Evolutionary conservation across 2,797 vertebrate species (phyloP).

Genomic region (Echeneis naucrates): DNA sequence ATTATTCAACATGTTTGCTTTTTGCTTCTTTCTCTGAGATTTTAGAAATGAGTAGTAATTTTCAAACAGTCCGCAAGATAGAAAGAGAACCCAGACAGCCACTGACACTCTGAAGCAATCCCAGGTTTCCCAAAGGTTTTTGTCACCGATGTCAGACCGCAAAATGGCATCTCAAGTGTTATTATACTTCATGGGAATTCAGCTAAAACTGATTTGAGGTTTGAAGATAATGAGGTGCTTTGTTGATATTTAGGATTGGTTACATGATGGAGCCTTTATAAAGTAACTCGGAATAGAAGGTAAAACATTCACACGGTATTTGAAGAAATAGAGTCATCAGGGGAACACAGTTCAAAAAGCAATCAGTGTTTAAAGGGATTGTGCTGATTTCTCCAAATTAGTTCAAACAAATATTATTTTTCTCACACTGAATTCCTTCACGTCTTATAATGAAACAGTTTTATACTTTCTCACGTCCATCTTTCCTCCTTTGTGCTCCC

Average conservation of each 20-base stretch:
- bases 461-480: constrained; percentile 28
- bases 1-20: neutral
- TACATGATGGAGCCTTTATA: constrained; percentile 6
- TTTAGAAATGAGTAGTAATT: constrained; percentile 5
- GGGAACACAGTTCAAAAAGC: constrained; percentile 13
- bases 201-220: neutral
- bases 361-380: constrained; percentile 30
- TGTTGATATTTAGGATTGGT: constrained; percentile 1
- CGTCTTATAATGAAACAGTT: constrained; percentile 14
- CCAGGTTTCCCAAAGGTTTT: neutral
- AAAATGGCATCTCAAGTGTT: neutral
- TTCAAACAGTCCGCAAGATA: neutral
- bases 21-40: neutral
- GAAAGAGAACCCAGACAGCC: constrained; percentile 1
- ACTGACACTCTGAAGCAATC: neutral
- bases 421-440: constrained; percentile 5
- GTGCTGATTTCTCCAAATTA: constrained; percentile 44
- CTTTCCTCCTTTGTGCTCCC: constrained; percentile 2
- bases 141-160: constrained; percentile 8
- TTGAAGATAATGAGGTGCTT: neutral
- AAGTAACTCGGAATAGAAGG: neutral
- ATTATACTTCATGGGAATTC: neutral
- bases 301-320: constrained; percentile 17
- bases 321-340: constrained; percentile 21
- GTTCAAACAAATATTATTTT: constrained; percentile 23